Conservation (phyloP, 2,888 invertebrate species). For the Metacarcinus magister region DNA sequence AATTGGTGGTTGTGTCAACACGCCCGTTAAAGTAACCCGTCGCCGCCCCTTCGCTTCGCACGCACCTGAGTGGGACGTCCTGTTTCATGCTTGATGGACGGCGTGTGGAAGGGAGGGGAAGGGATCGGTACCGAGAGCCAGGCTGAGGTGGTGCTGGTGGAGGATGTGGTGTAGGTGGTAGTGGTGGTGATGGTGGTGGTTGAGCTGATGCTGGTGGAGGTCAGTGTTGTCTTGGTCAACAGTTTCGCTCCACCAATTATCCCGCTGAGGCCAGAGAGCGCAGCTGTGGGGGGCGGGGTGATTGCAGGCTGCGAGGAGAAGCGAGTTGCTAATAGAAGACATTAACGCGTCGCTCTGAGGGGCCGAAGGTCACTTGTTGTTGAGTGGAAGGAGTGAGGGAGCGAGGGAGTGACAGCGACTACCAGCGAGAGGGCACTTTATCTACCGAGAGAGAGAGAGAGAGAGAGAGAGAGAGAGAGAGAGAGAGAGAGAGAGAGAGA, state of each 20-base stretch:
- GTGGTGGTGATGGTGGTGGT: background rate
- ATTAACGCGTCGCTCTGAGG: conserved; percentile 10
- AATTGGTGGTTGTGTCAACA: conserved; percentile 67
- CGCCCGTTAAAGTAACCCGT: conserved; percentile 33
- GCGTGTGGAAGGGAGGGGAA: conserved; percentile 47
- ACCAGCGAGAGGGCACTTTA: background rate
- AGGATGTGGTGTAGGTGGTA: background rate
- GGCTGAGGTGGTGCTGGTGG: background rate
- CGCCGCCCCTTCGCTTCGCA: background rate
- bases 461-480: too few relatives aligned
- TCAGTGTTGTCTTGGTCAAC: conserved; percentile 58
- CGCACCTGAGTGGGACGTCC: conserved; percentile 12
- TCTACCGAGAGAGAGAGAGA: too few relatives aligned
- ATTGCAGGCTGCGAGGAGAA: background rate
- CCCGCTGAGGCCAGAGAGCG: background rate
- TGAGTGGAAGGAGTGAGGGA: background rate
- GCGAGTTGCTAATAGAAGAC: conserved; percentile 35
- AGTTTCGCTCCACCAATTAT: conserved; percentile 50
- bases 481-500: background rate
- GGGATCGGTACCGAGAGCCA: background rate
- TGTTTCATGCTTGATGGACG: background rate
- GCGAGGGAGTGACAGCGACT: background rate
- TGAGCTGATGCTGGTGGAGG: background rate
- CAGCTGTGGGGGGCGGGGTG: conserved; percentile 1
- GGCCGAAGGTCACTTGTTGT: conserved; percentile 29